A percentile compares a stretch with the other conserved stretches of the same genome.
These are phyloP conservation scores for Cyclopterus lumpus DNA, from an alignment of 2,797 vertebrate genomes.

Conservation along the genomic window DNA sequence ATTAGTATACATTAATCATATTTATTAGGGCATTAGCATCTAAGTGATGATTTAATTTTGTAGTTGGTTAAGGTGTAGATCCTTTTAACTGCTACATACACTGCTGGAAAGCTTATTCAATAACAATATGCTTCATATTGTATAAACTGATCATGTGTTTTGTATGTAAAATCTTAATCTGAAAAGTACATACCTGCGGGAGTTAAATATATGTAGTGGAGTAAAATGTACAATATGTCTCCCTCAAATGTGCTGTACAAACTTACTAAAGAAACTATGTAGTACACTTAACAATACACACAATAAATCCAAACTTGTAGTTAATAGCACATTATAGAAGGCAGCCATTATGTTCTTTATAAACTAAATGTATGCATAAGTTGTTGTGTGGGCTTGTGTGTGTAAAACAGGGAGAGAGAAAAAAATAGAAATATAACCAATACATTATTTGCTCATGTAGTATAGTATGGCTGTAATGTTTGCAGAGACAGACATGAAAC, in stretches of 20 bases:
- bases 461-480: neutral
- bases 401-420: neutral
- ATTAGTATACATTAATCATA: neutral
- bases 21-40: neutral
- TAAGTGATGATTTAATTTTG: neutral
- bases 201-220: neutral
- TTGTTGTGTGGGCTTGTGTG: neutral
- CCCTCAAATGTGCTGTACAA: neutral
- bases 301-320: neutral
- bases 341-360: neutral
- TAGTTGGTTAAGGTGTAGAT: neutral
- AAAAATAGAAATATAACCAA: conserved; percentile 9
- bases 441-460: neutral
- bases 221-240: neutral
- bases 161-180: neutral
- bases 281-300: neutral
- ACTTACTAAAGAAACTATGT: neutral
- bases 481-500: conserved; percentile 8
- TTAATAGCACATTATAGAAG: neutral
- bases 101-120: neutral
- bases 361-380: neutral
- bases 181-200: neutral
- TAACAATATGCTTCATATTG: neutral
- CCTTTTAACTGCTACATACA: neutral
- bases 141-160: neutral